Conservation (phyloP, 2,888 invertebrate genomes). For the Rhagonycha lutea region DNA sequence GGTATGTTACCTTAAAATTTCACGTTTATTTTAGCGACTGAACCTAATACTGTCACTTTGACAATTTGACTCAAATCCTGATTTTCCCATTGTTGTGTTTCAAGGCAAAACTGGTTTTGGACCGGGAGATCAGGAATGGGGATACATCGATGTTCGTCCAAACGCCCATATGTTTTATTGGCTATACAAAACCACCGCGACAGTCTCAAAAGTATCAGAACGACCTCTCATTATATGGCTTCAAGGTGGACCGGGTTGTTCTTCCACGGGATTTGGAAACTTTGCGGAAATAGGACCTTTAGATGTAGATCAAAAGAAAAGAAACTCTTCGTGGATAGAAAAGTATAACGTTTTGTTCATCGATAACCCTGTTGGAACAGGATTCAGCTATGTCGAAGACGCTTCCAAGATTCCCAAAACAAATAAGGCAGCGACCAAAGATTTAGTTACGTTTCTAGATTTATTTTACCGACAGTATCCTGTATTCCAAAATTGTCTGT, state of each 20-base stretch:
- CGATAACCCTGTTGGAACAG: slow-evolving; percentile 87
- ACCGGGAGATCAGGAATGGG: slow-evolving; percentile 72
- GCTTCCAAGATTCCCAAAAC: slow-evolving; percentile 56
- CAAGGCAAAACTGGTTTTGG: slow-evolving; percentile 56
- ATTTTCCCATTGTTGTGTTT: not conserved
- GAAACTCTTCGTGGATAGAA: slow-evolving; percentile 78
- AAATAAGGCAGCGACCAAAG: slow-evolving; percentile 64
- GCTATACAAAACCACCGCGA: slow-evolving; percentile 73
- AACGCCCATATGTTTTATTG: slow-evolving; percentile 87
- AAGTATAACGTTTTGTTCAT: slow-evolving; percentile 82
- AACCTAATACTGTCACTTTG: not conserved
- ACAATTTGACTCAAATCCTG: not conserved
- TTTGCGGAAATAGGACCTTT: slow-evolving; percentile 80
- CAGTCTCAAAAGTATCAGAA: slow-evolving; percentile 62
- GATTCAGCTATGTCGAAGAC: slow-evolving; percentile 77
- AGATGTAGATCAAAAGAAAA: slow-evolving; percentile 66
- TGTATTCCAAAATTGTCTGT: slow-evolving; percentile 58
- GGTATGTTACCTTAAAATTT: not conserved
- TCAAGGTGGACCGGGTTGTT: slow-evolving; percentile 81
- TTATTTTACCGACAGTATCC: slow-evolving; percentile 58
- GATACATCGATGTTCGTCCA: slow-evolving; percentile 71
- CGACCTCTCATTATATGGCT: slow-evolving; percentile 85
- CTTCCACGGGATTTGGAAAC: slow-evolving; percentile 70
- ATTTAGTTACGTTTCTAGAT: slow-evolving; percentile 59
- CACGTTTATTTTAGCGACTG: not conserved